Conservation (phyloP, 2,888 invertebrate species). For the Selenia dentaria region DNA sequence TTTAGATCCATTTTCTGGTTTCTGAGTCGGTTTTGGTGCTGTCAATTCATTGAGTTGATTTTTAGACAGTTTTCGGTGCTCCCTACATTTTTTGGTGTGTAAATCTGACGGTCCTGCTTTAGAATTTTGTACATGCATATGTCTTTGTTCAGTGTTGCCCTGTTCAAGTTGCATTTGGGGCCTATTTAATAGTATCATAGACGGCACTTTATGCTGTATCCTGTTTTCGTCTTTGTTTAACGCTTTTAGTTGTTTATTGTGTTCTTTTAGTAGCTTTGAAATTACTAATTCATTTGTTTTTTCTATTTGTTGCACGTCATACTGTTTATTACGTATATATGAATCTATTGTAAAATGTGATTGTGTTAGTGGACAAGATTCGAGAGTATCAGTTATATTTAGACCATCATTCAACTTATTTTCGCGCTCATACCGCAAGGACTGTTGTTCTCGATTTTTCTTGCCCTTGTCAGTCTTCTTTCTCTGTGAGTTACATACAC, state of each 20-base stretch:
- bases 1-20: not conserved
- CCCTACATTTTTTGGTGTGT: too few relatives aligned
- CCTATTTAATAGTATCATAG: too few relatives aligned
- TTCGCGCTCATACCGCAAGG: not conserved
- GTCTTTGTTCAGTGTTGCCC: not conserved
- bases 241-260: too few relatives aligned
- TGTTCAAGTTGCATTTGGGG: not conserved
- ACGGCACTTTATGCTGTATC: too few relatives aligned
- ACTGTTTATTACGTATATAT: not conserved
- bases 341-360: not conserved
- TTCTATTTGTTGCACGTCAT: not conserved
- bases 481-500: conserved; percentile 8
- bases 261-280: too few relatives aligned
- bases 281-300: not conserved
- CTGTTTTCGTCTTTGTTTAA: too few relatives aligned
- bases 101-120: too few relatives aligned
- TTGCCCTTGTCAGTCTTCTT: not conserved
- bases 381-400: not conserved
- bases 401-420: conserved; percentile 9
- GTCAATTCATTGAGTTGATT: too few relatives aligned
- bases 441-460: not conserved
- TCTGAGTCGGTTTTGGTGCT: too few relatives aligned
- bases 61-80: too few relatives aligned
- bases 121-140: not conserved
- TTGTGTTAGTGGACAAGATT: not conserved